Conservation (phyloP, 2,888 invertebrate species). For the Watsonalla cultraria region DNA sequence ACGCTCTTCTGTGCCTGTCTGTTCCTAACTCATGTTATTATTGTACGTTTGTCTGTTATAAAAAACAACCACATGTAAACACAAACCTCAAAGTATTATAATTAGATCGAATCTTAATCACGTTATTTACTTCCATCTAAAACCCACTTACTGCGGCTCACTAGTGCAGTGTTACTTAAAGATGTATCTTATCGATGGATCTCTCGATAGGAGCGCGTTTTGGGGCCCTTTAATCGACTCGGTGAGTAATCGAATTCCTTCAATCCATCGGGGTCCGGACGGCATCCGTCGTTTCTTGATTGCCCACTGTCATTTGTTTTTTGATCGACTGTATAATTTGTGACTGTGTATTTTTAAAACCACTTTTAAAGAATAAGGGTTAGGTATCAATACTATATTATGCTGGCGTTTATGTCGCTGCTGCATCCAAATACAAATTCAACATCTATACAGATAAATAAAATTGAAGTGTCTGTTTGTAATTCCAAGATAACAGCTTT, state of each 20-base stretch:
- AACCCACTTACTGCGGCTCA: background rate
- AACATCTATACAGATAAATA: too few relatives aligned
- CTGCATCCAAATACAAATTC: too few relatives aligned
- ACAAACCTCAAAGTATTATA: conserved; percentile 7
- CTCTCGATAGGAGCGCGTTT: conserved; percentile 28
- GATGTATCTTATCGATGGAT: conserved; percentile 24
- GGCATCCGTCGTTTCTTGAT: conserved; percentile 25
- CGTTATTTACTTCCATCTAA: too few relatives aligned
- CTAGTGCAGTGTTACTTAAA: background rate
- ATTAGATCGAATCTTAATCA: too few relatives aligned
- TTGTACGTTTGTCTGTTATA: conserved; percentile 17
- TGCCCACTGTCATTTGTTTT: conserved; percentile 24
- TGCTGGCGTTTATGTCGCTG: too few relatives aligned
- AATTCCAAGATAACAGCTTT: too few relatives aligned
- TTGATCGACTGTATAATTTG: conserved; percentile 10
- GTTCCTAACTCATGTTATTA: too few relatives aligned
- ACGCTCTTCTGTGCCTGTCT: too few relatives aligned
- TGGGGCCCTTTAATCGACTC: conserved; percentile 35
- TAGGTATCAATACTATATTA: background rate
- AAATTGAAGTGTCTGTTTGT: too few relatives aligned
- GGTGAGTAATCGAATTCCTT: conserved; percentile 50
- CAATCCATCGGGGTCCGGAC: conserved; percentile 12
- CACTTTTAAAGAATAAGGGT: background rate
- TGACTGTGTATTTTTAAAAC: conserved; percentile 11
- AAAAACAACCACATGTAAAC: conserved; percentile 18